A percentile compares a stretch with the other conserved stretches of the same genome.
Evolutionary conservation across 2,888 invertebrate species (phyloP).

Genomic region (Oasisia sp.): DNA sequence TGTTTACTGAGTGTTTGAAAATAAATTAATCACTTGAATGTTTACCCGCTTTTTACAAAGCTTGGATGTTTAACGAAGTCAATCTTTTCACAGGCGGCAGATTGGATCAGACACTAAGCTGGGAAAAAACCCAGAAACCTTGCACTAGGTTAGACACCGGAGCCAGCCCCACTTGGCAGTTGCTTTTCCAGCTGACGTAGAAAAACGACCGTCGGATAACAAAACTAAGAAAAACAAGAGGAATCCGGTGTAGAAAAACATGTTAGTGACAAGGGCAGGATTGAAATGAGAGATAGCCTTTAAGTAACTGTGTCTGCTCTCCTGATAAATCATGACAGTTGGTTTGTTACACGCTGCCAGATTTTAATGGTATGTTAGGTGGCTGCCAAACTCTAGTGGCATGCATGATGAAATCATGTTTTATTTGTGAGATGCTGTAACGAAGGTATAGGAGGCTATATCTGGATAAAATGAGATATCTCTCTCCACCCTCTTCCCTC

Average conservation of each 20-base stretch:
- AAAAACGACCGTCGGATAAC: background rate
- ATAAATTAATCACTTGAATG: background rate
- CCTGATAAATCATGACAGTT: background rate
- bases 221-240: constrained; percentile 10
- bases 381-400: background rate
- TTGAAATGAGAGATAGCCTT: background rate
- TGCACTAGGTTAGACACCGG: background rate
- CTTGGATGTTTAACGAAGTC: background rate
- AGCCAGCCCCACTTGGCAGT: background rate
- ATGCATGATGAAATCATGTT: background rate
- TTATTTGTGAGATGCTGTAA: background rate
- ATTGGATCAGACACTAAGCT: constrained; percentile 6
- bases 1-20: background rate
- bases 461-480: background rate
- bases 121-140: background rate
- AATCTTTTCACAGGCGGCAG: background rate
- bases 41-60: background rate
- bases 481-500: no score
- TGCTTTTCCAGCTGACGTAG: background rate
- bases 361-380: background rate
- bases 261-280: background rate
- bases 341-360: background rate
- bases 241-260: background rate
- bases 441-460: background rate
- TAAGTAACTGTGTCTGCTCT: background rate